A percentile compares a stretch with the other conserved stretches of the same genome.
phyloP scores from a whole-genome alignment of 1,140 invertebrate species.

The Danaus plexippus region DNA sequence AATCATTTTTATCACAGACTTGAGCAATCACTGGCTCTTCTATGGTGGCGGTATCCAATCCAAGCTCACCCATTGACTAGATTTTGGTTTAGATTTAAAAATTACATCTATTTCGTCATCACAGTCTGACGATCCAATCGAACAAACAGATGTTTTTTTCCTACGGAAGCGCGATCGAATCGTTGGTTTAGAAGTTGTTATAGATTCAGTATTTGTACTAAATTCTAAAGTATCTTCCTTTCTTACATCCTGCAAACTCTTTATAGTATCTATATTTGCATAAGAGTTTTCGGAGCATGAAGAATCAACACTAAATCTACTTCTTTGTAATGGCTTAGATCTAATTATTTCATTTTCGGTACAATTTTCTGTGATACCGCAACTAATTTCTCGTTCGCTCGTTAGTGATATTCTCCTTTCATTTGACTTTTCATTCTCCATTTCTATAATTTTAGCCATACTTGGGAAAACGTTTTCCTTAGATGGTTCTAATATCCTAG shows the following conservation, averaged over 20 bases:
- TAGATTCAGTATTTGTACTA: constrained; percentile 36
- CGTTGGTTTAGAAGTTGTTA: constrained; percentile 40
- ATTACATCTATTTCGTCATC: constrained; percentile 70
- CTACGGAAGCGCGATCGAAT: constrained; percentile 59
- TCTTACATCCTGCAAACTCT: constrained; percentile 65
- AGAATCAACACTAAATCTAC: constrained; percentile 68
- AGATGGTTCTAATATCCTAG: constrained; percentile 49
- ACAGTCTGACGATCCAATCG: constrained; percentile 68
- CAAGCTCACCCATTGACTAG: constrained; percentile 71
- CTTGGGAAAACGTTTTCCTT: constrained; percentile 57
- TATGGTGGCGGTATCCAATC: constrained; percentile 68
- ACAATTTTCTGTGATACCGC: constrained; percentile 44
- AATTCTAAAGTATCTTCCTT: constrained; percentile 51
- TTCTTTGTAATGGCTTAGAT: constrained; percentile 59
- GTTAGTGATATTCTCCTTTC: constrained; percentile 63
- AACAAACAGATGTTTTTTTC: constrained; percentile 70
- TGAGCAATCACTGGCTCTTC: constrained; percentile 66
- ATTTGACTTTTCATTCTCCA: constrained; percentile 67
- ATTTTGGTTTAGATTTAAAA: constrained; percentile 72
- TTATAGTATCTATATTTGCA: constrained; percentile 67
- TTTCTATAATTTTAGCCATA: constrained; percentile 67
- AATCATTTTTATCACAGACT: constrained; percentile 71
- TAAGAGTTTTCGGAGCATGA: constrained; percentile 71
- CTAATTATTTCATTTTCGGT: constrained; percentile 49
- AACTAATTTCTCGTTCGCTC: constrained; percentile 59